Evolutionary conservation across 2,113 vertebrate genomes (phyloP), one percentile per base, ranked within the genome.

Genomic region (Alethe castanea): DNA sequence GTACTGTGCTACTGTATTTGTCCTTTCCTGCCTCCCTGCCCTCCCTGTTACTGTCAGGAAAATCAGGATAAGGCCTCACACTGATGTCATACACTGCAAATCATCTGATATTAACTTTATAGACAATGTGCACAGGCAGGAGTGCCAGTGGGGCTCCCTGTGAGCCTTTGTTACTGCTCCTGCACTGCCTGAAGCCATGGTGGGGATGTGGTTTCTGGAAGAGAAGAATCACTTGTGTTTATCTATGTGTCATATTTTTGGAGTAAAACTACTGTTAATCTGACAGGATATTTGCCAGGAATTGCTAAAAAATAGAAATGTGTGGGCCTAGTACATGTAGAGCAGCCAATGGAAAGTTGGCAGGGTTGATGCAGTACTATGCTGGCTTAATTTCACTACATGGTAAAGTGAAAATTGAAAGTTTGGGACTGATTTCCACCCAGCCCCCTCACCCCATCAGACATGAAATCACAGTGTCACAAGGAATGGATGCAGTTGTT

Each of bases 321-420:
- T 86, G 85, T 87, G 69, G 94, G 95, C 83, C 79, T 61, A 92
- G 90, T 36, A 76, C 57, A 70, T 0, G 1, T 79, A 69, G 88
- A 92, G 65, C 64, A 74, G 91, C 85, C 89, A 88, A 88, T 90
- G 94, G 96, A 96, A 97, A 96, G 76, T 95, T 95, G 94, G 94
- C 87, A 93, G 45, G 60, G 71, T 69, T 79, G 70, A 81, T 62
- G 48, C n/a, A 59, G 36, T 66, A 47, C 11, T 28, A 54, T 71
- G 42, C 67, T 95, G 88, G 77, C 77, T 81, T 86, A 42, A 86
- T 88, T 95, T 93, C 61, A 53, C 54, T 96, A 29, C 69, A 70
- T 40, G 81, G 53, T 86, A 62, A 78, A 81, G 76, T 81, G 78
- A 92, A 97, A 94, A 83, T 47, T 31, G 40, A 60, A 86, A 72